Evolutionary conservation across 2,888 invertebrate genomes (phyloP).

Genomic region (Magallana nippona): DNA sequence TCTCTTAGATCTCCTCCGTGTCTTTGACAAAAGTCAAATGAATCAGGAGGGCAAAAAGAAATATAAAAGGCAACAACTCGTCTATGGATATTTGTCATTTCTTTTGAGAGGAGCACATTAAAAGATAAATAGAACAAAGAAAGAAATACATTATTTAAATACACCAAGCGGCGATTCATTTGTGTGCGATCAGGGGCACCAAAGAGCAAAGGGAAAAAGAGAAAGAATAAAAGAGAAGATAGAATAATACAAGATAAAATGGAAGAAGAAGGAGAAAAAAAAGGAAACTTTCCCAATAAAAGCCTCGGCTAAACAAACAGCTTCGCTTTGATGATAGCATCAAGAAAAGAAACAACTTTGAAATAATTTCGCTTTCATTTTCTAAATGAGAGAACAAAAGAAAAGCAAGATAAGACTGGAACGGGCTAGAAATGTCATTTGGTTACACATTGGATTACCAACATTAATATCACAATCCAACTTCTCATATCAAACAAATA

Average conservation of each 20-base stretch:
- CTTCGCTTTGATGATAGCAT: conserved; percentile 8
- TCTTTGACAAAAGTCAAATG: conserved; percentile 26
- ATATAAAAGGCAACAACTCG: conserved; percentile 10
- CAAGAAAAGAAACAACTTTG: neutral
- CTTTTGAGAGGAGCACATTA: conserved; percentile 27
- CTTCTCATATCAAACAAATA: neutral
- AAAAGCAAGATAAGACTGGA: conserved; percentile 24
- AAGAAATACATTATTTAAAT: conserved; percentile 17
- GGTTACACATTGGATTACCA: conserved; percentile 6
- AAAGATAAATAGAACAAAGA: conserved; percentile 19
- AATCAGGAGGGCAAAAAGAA: neutral
- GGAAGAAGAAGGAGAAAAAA: neutral
- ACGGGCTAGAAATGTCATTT: conserved; percentile 20
- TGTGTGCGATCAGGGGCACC: neutral
- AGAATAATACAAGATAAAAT: conserved; percentile 23
- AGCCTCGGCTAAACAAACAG: neutral
- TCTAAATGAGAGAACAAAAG: neutral
- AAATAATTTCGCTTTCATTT: conserved; percentile 19
- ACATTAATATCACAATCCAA: conserved; percentile 6
- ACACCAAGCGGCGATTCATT: neutral
- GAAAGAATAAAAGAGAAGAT: neutral
- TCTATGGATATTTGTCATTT: conserved; percentile 7
- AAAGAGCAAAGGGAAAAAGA: conserved; percentile 4
- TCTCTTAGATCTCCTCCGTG: neutral
- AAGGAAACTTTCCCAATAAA: conserved; percentile 19